Base-by-base conservation (phyloP, 2,113 vertebrate genomes). In the Sylvilagus bachmani region DNA sequence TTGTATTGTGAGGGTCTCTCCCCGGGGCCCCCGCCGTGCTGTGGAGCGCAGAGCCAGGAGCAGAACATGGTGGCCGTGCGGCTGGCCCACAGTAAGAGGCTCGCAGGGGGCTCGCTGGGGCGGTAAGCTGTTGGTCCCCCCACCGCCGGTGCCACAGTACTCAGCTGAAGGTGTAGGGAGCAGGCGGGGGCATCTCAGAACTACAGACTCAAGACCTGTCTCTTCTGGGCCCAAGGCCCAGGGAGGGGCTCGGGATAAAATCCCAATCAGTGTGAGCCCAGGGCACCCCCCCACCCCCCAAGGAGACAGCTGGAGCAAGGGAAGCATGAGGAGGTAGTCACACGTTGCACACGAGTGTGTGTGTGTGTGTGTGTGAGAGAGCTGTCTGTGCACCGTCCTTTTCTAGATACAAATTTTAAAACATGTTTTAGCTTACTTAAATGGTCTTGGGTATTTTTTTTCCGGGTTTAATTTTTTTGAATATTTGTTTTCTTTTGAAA, bases 221-320 rank as follows among this genome's bases (percentile, higher is more conserved):
- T 29, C 19, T 33, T 31, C 24, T 24, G 53, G 53, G 61, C 27
- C 29, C 16, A 3, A 10, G 69, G 27, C 70, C 16, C 33, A 1
- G 58, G 44, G 55, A 58, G 19, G 33, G 51, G 17, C 16, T 2
- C 2, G 16, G 70, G 33, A 75, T 31, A 79, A 81, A 75, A 1
- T 29, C 51, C 49, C 44, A 0, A 0, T n/a, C 66, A 6, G 25
- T n/a, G n/a, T 66, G 2, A 33, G 49, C 53, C 62, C 6, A 11
- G 33, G 62, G 22, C 0, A 0, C 36, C 51, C 24, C 33, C 84
- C 17, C 2, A 9, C 0, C 12, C 29, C 2, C 10, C 0, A 13
- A 21, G 31, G 31, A 24, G 44, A 36, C 38, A 49, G 64, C 0
- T 3, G 11, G 17, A 22, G 21, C 33, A 5, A 11, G 7, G 25